Percentiles rank a stretch among this genome's conserved stretches.
Evolutionary conservation across 2,797 vertebrate genomes (phyloP).

Genomic region (Xenopus petersii): DNA sequence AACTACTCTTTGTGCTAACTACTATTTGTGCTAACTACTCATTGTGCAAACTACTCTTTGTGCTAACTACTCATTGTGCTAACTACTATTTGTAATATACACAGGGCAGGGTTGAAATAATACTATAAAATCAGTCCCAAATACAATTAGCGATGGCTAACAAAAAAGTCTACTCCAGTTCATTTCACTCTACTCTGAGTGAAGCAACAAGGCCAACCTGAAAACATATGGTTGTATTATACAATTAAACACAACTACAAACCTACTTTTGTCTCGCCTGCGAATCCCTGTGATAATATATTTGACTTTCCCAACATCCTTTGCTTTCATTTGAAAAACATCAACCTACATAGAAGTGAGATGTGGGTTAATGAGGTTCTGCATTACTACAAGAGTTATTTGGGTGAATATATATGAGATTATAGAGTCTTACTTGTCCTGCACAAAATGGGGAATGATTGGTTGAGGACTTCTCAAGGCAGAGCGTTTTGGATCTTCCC

Average conservation of each 20-base stretch:
- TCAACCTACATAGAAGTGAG: slow-evolving; percentile 12
- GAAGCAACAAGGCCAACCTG: too few relatives aligned
- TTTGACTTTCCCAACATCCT: slow-evolving; percentile 25
- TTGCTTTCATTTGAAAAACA: slow-evolving; percentile 16
- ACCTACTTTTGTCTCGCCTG: slow-evolving; percentile 11
- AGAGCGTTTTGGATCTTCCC: slow-evolving; percentile 12
- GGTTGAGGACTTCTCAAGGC: slow-evolving; percentile 1
- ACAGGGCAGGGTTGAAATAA: too few relatives aligned
- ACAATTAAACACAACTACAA: neutral
- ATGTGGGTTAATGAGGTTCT: too few relatives aligned
- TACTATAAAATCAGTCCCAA: too few relatives aligned
- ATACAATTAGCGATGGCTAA: too few relatives aligned
- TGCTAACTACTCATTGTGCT: too few relatives aligned
- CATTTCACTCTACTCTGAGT: too few relatives aligned
- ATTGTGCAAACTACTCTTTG: too few relatives aligned
- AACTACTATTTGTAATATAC: too few relatives aligned
- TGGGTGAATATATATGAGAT: neutral
- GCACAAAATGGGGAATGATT: neutral
- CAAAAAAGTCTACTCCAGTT: too few relatives aligned
- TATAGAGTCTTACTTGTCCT: slow-evolving; percentile 17
- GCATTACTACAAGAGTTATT: neutral
- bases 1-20: too few relatives aligned
- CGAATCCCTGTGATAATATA: slow-evolving; percentile 4
- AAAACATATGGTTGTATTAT: neutral
- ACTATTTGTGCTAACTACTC: too few relatives aligned